Percentiles rank a stretch among this genome's conserved stretches.
phyloP scores from a whole-genome alignment of 1,140 invertebrate species.

The Drosophila teissieri region DNA sequence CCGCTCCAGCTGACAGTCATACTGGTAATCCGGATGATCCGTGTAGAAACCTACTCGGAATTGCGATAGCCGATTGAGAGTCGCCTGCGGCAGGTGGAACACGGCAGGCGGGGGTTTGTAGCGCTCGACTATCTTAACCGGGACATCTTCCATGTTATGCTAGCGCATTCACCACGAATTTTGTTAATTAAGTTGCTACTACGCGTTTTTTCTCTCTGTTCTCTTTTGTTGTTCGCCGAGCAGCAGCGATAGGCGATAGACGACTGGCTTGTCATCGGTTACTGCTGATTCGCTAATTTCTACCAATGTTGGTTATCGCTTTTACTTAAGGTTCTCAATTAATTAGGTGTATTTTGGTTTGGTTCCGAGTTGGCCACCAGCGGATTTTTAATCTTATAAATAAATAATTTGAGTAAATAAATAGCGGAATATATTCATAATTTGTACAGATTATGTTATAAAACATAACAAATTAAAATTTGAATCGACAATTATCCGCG shows the following conservation, averaged over 20 bases:
- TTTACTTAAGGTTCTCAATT: neutral
- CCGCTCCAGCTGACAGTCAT: conserved; percentile 90
- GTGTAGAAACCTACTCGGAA: conserved; percentile 87
- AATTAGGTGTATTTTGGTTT: neutral
- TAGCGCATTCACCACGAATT: conserved; percentile 67
- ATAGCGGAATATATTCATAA: too few relatives aligned
- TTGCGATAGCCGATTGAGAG: conserved; percentile 88
- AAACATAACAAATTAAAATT: too few relatives aligned
- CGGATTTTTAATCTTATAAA: too few relatives aligned
- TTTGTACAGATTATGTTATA: too few relatives aligned
- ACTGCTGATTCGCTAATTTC: conserved; percentile 4
- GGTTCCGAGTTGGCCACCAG: too few relatives aligned
- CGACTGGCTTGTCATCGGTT: conserved; percentile 21
- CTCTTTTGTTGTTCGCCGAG: conserved; percentile 67
- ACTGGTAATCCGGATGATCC: conserved; percentile 85
- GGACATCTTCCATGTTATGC: conserved; percentile 90
- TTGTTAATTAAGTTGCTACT: conserved; percentile 56
- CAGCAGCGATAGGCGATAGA: conserved; percentile 32
- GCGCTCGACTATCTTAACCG: conserved; percentile 94
- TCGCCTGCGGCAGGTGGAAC: conserved; percentile 73
- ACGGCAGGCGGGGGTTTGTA: conserved; percentile 89
- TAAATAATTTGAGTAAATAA: too few relatives aligned
- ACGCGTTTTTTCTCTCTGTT: conserved; percentile 54
- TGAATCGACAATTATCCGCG: too few relatives aligned
- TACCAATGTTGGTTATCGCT: neutral